Conservation (phyloP, 1,140 invertebrate species). For the Drosophila navojoa region DNA sequence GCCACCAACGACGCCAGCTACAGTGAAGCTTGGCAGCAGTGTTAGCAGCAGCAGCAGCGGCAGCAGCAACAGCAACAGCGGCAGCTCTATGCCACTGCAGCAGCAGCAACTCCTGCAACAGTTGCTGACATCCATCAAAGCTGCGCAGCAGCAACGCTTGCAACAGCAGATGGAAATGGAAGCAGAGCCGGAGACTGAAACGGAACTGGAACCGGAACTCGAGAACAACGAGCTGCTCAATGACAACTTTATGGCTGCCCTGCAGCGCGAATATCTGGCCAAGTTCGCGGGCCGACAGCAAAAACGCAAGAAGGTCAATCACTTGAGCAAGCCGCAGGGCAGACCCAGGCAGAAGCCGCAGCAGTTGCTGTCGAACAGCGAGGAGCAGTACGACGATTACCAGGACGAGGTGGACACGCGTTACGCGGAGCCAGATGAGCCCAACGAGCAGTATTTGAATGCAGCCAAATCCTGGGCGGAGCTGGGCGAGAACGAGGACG, state of each 20-base stretch:
- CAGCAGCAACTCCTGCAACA: slow-evolving; percentile 58
- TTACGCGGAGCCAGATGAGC: slow-evolving; percentile 19
- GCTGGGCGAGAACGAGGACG: slow-evolving; percentile 25
- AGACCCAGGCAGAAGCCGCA: slow-evolving; percentile 15
- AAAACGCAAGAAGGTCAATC: slow-evolving; percentile 55
- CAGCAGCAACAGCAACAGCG: slow-evolving; percentile 26
- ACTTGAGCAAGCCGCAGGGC: not conserved
- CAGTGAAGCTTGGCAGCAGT: slow-evolving; percentile 26
- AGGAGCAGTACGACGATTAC: slow-evolving; percentile 53
- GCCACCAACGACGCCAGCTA: slow-evolving; percentile 24
- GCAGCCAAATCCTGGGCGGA: slow-evolving; percentile 18
- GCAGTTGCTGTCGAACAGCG: slow-evolving; percentile 12
- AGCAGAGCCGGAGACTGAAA: not conserved
- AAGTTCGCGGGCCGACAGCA: slow-evolving; percentile 48
- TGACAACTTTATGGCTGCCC: slow-evolving; percentile 64
- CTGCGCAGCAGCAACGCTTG: slow-evolving; percentile 17
- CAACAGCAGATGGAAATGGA: slow-evolving; percentile 12
- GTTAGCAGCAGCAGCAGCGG: slow-evolving; percentile 44
- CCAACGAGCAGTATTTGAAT: not conserved
- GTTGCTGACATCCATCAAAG: slow-evolving; percentile 44
- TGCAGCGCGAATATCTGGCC: slow-evolving; percentile 61
- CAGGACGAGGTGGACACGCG: slow-evolving; percentile 20
- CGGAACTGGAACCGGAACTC: slow-evolving; percentile 31
- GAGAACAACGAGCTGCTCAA: slow-evolving; percentile 61
- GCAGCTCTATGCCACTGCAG: slow-evolving; percentile 3